Conservation (phyloP, 2,113 vertebrate genomes). For the Nymphicus hollandicus region DNA sequence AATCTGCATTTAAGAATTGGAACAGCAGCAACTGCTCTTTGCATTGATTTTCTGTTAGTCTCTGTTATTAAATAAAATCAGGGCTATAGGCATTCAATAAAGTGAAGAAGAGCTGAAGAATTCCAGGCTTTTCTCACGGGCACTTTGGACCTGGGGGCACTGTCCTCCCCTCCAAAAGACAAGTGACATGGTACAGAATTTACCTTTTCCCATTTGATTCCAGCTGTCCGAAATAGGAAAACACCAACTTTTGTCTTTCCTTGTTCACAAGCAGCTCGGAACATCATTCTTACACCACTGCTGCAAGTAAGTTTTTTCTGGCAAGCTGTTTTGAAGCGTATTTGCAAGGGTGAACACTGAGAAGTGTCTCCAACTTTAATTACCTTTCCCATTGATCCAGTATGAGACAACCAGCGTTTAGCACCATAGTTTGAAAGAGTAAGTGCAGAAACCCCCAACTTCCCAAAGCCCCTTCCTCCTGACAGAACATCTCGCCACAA, state of each 20-base stretch:
- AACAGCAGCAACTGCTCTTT: not conserved
- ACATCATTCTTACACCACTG: not conserved
- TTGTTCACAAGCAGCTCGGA: not conserved
- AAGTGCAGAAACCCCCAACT: not conserved
- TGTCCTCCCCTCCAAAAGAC: not conserved
- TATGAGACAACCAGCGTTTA: not conserved
- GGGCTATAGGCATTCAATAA: not conserved
- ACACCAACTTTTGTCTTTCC: not conserved
- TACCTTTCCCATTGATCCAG: not conserved
- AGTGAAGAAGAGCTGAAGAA: not conserved
- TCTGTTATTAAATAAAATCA: not conserved
- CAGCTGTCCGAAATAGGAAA: not conserved
- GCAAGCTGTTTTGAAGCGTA: not conserved
- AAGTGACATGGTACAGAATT: accelerated
- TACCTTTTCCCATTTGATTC: not conserved
- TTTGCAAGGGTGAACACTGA: not conserved
- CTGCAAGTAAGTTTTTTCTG: not conserved
- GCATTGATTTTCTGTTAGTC: not conserved
- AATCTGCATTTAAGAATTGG: not conserved
- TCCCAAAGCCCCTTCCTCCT: not conserved
- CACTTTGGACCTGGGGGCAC: not conserved
- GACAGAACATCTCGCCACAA: not conserved
- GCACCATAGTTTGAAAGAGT: not conserved
- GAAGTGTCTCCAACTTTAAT: not conserved
- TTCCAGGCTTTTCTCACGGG: not conserved